A percentile compares a stretch with the other conserved stretches of the same genome.
Conservation (phyloP, 1,140 invertebrate species). For the Lucilia sericata region DNA sequence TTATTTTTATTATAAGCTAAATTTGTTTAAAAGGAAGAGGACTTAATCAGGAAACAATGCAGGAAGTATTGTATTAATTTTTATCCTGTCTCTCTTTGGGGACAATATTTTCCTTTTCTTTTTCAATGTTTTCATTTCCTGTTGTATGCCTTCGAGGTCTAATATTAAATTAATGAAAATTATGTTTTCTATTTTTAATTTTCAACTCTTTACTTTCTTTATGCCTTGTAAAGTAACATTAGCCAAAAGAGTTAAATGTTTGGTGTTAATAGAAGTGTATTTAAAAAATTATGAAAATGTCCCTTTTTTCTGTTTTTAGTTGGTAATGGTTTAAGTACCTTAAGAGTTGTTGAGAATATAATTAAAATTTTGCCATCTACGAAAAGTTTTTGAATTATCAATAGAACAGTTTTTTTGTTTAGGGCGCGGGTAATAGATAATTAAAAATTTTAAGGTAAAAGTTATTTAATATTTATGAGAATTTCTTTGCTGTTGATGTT, state of each 20-base stretch:
- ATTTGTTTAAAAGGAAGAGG: not conserved
- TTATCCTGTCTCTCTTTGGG: constrained; percentile 46
- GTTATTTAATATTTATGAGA: too few species aligned
- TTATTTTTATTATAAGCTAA: not conserved
- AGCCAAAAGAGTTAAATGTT: constrained; percentile 14
- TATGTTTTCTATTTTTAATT: constrained; percentile 36
- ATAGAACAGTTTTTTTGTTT: not conserved
- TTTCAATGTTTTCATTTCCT: constrained; percentile 13
- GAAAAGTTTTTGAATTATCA: constrained; percentile 39
- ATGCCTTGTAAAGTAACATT: not conserved
- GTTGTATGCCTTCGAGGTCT: constrained; percentile 43
- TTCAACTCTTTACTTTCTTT: not conserved
- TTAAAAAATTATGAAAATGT: constrained; percentile 51
- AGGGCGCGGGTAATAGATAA: too few species aligned
- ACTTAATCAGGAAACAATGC: not conserved
- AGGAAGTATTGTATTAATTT: not conserved
- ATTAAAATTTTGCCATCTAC: constrained; percentile 38
- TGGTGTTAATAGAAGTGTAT: constrained; percentile 41
- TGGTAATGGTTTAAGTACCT: constrained; percentile 12
- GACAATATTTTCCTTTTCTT: constrained; percentile 41
- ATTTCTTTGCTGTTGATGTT: too few species aligned
- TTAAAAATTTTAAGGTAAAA: too few species aligned
- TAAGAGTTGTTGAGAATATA: constrained; percentile 35
- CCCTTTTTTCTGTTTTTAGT: not conserved
- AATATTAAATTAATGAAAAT: constrained; percentile 52